Evolutionary conservation across 2,113 vertebrate species (phyloP), one percentile per base, ranked within the genome.

Genomic region (Barbus barbus): DNA sequence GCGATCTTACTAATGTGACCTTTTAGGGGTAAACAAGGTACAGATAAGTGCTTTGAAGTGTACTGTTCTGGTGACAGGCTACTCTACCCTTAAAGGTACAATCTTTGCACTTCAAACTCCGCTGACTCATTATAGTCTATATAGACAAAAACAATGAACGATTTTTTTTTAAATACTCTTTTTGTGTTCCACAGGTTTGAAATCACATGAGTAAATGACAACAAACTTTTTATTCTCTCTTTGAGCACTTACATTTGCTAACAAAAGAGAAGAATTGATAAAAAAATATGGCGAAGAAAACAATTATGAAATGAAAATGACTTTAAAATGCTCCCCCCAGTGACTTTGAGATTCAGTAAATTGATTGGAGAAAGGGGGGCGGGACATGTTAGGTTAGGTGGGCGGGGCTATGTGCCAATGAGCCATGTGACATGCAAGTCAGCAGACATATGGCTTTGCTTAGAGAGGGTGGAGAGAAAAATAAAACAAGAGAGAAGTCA

Each of bases 361-460:
- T 11, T 65, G 41, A 44, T 53, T 48, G 56, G 31, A 58, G 36
- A 22, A 78, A 51, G 73, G 41, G 16, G 46, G 38, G 63, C 24
- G 11, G 51, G 63, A 41, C 63, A 31, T 48, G 3, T 20, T 67
- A 46, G 9, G 44, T n/a, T n/a, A 69, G 76, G 61, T 36, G 79
- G 79, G 63, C 31, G 46, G 13, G 63, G 26, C 79, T 53, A 65
- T 36, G 79, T 69, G 79, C 79, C 46, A 71, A 82, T 82, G 80
- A 82, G 46, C 65, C 63, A 26, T 67, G 33, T 58, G 61, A 74
- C 33, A 75, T 36, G 78, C 79, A 76, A 84, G 79, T 81, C 78
- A 60, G 61, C 58, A 85, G 71, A 85, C 83, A 87, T 81, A 84
- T 82, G 73, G 61, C 78, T 87, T 48, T 82, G 41, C 67, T 84